Percentiles rank a stretch among this genome's conserved stretches.
Conservation (phyloP, 1,140 invertebrate species). For the Leptestheria dahalacensis region DNA sequence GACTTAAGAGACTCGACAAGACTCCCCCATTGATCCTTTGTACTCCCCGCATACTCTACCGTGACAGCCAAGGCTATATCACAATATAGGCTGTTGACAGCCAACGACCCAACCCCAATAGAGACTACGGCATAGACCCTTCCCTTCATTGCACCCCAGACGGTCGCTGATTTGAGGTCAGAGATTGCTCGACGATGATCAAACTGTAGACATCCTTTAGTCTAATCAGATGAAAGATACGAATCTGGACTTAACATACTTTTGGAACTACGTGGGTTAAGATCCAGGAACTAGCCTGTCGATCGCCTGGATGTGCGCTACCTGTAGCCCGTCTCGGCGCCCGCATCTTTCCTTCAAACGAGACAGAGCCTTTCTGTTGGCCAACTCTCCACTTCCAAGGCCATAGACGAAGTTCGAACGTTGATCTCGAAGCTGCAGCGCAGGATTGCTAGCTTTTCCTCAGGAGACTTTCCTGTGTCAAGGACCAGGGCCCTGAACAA, state of each 20-base stretch:
- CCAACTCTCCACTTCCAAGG: slow-evolving; percentile 1
- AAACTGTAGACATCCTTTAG: neutral
- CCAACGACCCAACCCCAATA: slow-evolving; percentile 1
- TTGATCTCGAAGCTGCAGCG: neutral
- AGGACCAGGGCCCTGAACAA: slow-evolving; percentile 1
- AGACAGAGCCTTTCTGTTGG: neutral
- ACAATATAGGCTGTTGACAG: neutral
- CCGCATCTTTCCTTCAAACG: slow-evolving; percentile 3
- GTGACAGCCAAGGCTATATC: slow-evolving; percentile 9
- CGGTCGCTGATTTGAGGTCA: neutral
- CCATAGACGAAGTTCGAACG: slow-evolving; percentile 7
- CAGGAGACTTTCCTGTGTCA: neutral
- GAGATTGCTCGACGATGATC: neutral
- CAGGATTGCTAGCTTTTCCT: slow-evolving; percentile 3
- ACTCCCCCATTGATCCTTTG: neutral
- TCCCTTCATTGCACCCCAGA: neutral
- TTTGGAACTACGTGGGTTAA: neutral
- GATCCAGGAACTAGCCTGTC: neutral
- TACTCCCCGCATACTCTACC: neutral
- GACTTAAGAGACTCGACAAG: no score
- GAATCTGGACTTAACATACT: neutral
- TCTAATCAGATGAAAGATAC: neutral
- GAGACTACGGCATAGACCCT: neutral
- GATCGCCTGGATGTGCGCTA: slow-evolving; percentile 2
- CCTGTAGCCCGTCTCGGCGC: neutral